Evolutionary conservation across 1,140 invertebrate species (phyloP).

Genomic region (Agrypnia vestita): DNA sequence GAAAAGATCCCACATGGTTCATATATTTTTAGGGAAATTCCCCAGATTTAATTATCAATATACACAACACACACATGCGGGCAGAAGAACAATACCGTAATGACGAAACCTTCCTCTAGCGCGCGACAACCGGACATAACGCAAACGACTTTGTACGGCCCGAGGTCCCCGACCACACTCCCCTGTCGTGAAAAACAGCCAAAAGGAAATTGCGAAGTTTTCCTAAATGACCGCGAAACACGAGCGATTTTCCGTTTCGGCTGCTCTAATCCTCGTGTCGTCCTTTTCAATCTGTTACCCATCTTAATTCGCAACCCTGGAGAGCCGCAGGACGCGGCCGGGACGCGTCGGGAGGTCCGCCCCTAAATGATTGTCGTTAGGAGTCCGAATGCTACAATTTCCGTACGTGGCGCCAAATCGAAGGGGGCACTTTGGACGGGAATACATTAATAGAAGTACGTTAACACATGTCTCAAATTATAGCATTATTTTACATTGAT

Average conservation of each 20-base stretch:
- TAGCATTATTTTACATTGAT: too few relatives aligned
- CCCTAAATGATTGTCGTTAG: not conserved
- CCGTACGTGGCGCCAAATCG: not conserved
- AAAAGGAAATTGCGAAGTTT: slow-evolving; percentile 15
- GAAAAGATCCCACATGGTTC: too few relatives aligned
- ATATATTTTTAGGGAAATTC: too few relatives aligned
- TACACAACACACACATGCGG: too few relatives aligned
- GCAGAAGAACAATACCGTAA: too few relatives aligned
- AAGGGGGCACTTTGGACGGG: not conserved
- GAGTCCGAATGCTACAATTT: not conserved
- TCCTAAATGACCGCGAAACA: slow-evolving; percentile 28
- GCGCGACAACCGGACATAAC: not conserved
- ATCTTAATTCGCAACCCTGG: slow-evolving; percentile 1
- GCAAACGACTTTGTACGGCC: not conserved
- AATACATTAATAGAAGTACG: not conserved
- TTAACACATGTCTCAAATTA: too few relatives aligned
- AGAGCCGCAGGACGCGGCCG: not conserved
- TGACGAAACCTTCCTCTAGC: too few relatives aligned
- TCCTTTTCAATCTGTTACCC: slow-evolving; percentile 24
- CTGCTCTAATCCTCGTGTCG: slow-evolving; percentile 26
- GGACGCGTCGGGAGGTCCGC: too few relatives aligned
- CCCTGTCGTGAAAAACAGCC: not conserved
- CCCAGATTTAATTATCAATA: too few relatives aligned
- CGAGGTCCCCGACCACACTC: not conserved
- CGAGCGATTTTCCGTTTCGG: slow-evolving; percentile 12